Evolutionary conservation across 1,140 invertebrate species (phyloP).

Genomic region (Papilio glaucus): DNA sequence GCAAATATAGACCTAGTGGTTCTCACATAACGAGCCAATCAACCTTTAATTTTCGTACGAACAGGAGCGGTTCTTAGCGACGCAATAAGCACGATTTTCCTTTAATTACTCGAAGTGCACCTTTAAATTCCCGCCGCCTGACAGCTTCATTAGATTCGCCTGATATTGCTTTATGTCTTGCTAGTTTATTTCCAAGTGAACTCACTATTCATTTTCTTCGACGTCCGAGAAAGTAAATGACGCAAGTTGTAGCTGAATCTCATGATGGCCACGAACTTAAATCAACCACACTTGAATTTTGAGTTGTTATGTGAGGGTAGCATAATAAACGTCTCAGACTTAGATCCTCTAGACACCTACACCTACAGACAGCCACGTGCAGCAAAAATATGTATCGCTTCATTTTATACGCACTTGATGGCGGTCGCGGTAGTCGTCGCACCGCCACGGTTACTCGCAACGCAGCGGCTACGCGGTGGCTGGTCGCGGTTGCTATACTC

Average conservation of each 20-base stretch:
- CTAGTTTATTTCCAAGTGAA: constrained; percentile 25
- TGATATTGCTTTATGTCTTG: constrained; percentile 33
- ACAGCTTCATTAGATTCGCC: constrained; percentile 37
- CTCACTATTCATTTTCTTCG: constrained; percentile 3
- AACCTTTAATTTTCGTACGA: constrained; percentile 55
- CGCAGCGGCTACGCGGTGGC: too few relatives aligned
- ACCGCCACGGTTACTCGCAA: too few relatives aligned
- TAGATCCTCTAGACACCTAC: too few relatives aligned
- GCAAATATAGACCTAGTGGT: constrained; percentile 30
- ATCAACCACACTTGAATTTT: background rate
- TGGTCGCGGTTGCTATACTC: too few relatives aligned
- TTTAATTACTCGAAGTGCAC: constrained; percentile 52
- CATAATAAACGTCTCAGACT: too few relatives aligned
- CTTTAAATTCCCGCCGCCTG: constrained; percentile 54
- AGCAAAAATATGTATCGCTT: too few relatives aligned
- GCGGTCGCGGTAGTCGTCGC: too few relatives aligned
- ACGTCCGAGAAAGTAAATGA: constrained; percentile 18
- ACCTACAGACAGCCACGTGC: too few relatives aligned
- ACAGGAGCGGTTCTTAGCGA: constrained; percentile 39
- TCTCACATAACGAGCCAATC: constrained; percentile 35
- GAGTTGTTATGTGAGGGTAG: too few relatives aligned
- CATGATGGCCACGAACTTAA: background rate
- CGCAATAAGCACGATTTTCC: constrained; percentile 38
- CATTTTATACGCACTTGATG: too few relatives aligned
- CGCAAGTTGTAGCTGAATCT: background rate